Base-by-base conservation (phyloP, 2,888 invertebrate genomes). In the Pseudoips prasinana region DNA sequence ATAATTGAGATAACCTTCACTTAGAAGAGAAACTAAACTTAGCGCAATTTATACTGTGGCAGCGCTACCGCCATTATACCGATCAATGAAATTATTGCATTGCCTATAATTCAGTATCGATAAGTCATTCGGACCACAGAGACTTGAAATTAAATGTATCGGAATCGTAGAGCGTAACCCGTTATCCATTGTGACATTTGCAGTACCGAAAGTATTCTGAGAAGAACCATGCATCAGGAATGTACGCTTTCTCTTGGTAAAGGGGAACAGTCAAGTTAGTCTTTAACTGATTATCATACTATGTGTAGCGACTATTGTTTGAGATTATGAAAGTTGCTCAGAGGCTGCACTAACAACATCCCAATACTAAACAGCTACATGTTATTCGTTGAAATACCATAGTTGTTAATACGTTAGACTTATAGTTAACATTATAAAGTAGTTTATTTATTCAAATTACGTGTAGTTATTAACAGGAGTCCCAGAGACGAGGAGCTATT, bases 131-230 rank as follows among this genome's bases (percentile, higher is more conserved):
- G 48, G 44, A 50, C 46, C 53, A 49, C 60, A 62, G 51, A 52
- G 54, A 67, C 51, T 64, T 66, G 66, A 81, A 77, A 79, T 75
- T 56, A 73, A 74, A 73, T 73, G 64, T 70, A 71, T 73, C 56
- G 67, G 70, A 72, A 67, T 71, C 60, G 53, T 64, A 55, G 58
- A 58, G 61, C 46, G 59, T 50, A 66, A 66, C 69, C 80, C 80
- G 77, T 79, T 80, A 80, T 64, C 68, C 78, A 86, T 84, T 85
- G 83, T 85, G 72, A 73, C 76, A 84, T 82, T 84, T 75, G 73
- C 67, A 77, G 54, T 60, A 65, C 69, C 58, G 77, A 84, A 77
- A 81, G 76, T 73, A 67, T 86, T 84, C 86, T 69, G 59, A 84
- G 87, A 87, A 85, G 71, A 67, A 64, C 52, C 65, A 59, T 71